Evolutionary conservation across 2,888 invertebrate species (phyloP).

Genomic region (Bombyx huttoni): DNA sequence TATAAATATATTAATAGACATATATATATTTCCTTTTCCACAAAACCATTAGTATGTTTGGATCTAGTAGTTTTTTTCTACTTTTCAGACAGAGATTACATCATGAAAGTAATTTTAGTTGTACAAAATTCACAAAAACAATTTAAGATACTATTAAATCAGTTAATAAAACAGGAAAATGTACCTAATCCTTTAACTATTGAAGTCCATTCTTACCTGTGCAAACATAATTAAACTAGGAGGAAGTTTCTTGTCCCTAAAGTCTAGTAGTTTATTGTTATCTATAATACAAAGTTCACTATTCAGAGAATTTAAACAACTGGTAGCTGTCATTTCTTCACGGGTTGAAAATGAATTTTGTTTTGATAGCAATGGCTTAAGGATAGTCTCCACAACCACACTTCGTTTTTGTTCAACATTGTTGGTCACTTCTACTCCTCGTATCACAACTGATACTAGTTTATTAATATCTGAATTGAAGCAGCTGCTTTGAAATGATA

Average conservation of each 20-base stretch:
- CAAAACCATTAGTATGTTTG: too few relatives aligned
- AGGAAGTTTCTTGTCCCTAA: slow-evolving; percentile 82
- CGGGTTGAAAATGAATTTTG: slow-evolving; percentile 41
- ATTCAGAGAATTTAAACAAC: slow-evolving; percentile 15
- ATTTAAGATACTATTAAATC: too few relatives aligned
- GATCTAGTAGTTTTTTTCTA: too few relatives aligned
- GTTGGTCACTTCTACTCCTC: slow-evolving; percentile 85
- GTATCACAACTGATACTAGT: slow-evolving; percentile 84
- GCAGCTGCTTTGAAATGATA: slow-evolving; percentile 88
- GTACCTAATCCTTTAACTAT: too few relatives aligned
- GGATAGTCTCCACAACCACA: slow-evolving; percentile 55
- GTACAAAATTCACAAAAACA: too few relatives aligned
- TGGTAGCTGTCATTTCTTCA: slow-evolving; percentile 15
- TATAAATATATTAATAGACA: slow-evolving; percentile 8
- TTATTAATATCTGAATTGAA: slow-evolving; percentile 91
- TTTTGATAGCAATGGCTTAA: slow-evolving; percentile 61
- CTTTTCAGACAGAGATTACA: too few relatives aligned
- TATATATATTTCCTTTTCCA: neutral
- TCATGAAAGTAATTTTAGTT: too few relatives aligned
- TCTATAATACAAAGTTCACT: slow-evolving; percentile 20
- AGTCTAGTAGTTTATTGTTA: slow-evolving; percentile 69
- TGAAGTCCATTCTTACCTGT: slow-evolving; percentile 70
- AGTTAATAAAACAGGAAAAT: too few relatives aligned
- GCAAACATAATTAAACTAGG: slow-evolving; percentile 86
- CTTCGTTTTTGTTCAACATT: slow-evolving; percentile 73